Conservation (phyloP, 2,113 vertebrate genomes). For the Bettongia penicillata region DNA sequence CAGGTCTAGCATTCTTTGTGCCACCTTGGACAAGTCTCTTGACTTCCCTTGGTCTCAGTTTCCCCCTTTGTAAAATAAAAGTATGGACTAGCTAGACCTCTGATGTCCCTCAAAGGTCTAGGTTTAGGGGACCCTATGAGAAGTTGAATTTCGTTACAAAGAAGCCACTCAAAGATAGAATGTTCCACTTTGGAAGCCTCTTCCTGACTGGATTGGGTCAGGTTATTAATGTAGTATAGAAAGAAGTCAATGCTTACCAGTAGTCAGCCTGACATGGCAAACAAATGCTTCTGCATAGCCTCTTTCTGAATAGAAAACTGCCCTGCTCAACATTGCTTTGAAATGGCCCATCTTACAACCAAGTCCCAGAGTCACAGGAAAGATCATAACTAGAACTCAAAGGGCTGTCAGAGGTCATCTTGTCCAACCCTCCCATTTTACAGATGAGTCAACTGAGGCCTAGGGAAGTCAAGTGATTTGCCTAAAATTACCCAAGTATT, state of each 20-base stretch:
- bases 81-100: background rate
- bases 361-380: no score
- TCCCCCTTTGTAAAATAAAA: background rate
- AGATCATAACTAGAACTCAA: no score
- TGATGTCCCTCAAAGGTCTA: background rate
- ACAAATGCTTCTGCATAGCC: background rate
- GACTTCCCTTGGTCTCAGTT: background rate
- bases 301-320: background rate
- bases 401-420: no score
- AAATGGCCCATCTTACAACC: background rate
- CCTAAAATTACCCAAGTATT: background rate
- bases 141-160: background rate
- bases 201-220: background rate
- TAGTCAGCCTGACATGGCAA: background rate
- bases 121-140: background rate
- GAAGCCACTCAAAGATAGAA: background rate
- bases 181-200: background rate
- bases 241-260: background rate
- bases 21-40: no score
- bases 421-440: no score
- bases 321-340: background rate
- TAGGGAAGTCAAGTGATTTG: background rate
- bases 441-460: no score
- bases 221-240: background rate
- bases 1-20: no score